Percentiles rank a stretch among this genome's conserved stretches.
phyloP scores from a whole-genome alignment of 2,113 vertebrate species.

The Labeo rohita region DNA sequence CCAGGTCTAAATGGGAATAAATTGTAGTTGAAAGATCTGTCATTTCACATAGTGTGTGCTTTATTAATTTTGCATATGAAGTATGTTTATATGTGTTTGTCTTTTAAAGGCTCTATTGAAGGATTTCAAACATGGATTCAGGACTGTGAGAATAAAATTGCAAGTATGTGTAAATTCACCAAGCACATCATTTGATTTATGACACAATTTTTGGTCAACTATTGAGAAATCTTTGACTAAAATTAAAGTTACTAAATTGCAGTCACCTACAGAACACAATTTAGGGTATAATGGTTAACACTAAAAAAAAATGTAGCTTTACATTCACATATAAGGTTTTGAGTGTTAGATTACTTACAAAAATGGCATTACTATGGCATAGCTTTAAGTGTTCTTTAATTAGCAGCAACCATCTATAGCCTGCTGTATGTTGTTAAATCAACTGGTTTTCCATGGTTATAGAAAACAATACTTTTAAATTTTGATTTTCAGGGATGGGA shows the following conservation, averaged over 20 bases:
- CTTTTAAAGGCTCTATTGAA: constrained; percentile 78
- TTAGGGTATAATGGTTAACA: not conserved
- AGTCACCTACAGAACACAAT: not conserved
- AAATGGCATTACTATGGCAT: too few species aligned
- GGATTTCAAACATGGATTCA: constrained; percentile 87
- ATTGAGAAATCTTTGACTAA: not conserved
- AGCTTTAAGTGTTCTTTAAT: too few species aligned
- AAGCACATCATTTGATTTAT: not conserved
- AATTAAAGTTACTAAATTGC: not conserved
- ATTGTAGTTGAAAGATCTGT: not conserved
- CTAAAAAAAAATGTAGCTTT: not conserved
- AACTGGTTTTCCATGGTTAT: too few species aligned
- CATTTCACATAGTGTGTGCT: not conserved
- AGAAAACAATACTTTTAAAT: too few species aligned
- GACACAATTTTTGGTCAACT: not conserved
- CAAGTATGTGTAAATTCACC: constrained; percentile 74
- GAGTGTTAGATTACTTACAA: too few species aligned
- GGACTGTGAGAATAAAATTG: constrained; percentile 85
- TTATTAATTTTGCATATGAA: not conserved
- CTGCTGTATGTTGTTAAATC: too few species aligned
- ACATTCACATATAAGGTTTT: too few species aligned
- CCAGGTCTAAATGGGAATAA: not conserved
- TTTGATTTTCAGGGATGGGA: too few species aligned
- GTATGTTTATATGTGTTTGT: constrained; percentile 20
- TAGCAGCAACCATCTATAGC: too few species aligned